Conservation (phyloP, 1,140 invertebrate genomes). For the Leptonema lineaticorne region DNA sequence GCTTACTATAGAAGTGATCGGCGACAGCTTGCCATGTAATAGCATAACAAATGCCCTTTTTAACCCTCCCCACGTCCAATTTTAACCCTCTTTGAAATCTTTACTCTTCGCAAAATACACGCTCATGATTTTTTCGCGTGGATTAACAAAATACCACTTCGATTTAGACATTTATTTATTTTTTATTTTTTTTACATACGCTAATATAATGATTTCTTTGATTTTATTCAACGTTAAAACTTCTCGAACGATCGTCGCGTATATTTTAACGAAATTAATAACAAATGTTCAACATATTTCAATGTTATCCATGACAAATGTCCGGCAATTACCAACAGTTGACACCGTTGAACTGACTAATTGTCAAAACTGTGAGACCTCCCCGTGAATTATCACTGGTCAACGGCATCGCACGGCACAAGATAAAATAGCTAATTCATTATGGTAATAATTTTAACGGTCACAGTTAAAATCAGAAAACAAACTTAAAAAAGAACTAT, state of each 20-base stretch:
- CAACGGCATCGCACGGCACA: conserved; percentile 16
- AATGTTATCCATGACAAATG: conserved; percentile 31
- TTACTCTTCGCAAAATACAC: conserved; percentile 26
- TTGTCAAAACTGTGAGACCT: not conserved
- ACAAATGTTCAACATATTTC: conserved; percentile 5
- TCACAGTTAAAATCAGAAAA: conserved; percentile 25
- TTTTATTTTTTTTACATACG: too few relatives aligned
- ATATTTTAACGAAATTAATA: not conserved
- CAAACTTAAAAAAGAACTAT: too few relatives aligned
- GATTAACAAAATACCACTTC: conserved; percentile 28
- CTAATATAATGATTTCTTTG: too few relatives aligned
- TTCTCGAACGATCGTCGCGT: too few relatives aligned
- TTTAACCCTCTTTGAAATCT: not conserved
- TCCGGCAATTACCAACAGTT: conserved; percentile 37
- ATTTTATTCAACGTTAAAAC: too few relatives aligned
- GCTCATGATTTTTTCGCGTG: conserved; percentile 40
- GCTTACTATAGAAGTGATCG: conserved; percentile 6
- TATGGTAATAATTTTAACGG: not conserved
- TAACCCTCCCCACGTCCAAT: conserved; percentile 1
- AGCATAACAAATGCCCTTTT: conserved; percentile 30
- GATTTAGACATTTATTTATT: not conserved
- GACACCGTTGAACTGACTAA: conserved; percentile 28
- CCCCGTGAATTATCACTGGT: conserved; percentile 19
- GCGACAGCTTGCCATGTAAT: conserved; percentile 25
- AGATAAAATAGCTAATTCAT: conserved; percentile 1